Conservation (phyloP, 1,140 invertebrate genomes). For the Diabrotica undecimpunctata region DNA sequence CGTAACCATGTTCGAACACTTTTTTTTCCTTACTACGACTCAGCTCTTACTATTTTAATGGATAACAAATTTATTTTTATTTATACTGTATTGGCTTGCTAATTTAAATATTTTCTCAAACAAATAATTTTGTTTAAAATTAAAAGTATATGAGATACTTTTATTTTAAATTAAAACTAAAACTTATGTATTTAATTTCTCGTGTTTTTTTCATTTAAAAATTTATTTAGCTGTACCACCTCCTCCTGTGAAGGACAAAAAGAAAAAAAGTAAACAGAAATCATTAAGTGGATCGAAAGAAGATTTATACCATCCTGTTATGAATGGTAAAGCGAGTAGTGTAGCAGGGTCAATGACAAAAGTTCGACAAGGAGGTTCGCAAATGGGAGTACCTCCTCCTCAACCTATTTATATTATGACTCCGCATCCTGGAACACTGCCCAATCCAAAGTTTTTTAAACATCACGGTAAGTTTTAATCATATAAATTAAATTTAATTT, state of each 20-base stretch:
- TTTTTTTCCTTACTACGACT: too few relatives aligned
- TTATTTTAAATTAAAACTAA: too few relatives aligned
- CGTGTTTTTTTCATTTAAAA: too few relatives aligned
- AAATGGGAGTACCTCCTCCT: conserved; percentile 26
- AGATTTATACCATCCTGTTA: conserved; percentile 49
- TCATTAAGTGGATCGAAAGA: conserved; percentile 47
- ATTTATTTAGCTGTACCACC: conserved; percentile 61
- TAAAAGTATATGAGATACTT: too few relatives aligned
- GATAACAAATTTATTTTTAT: too few relatives aligned
- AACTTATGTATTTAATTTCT: too few relatives aligned
- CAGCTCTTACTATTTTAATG: too few relatives aligned
- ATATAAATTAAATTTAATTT: too few relatives aligned
- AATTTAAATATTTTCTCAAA: too few relatives aligned
- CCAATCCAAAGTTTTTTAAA: conserved; percentile 47
- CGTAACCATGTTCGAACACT: too few relatives aligned
- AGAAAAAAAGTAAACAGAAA: conserved; percentile 53
- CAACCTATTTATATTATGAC: conserved; percentile 47
- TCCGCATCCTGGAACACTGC: conserved; percentile 42
- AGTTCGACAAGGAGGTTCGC: conserved; percentile 30
- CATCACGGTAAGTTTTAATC: conserved; percentile 36
- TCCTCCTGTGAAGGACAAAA: conserved; percentile 65
- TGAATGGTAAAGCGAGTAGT: conserved; percentile 49
- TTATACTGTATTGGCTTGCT: too few relatives aligned
- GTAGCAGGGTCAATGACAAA: conserved; percentile 45
- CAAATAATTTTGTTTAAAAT: too few relatives aligned